Evolutionary conservation across 2,113 vertebrate species (phyloP), one percentile per base, ranked within the genome.

Genomic region (Proterorhinus semilunaris): DNA sequence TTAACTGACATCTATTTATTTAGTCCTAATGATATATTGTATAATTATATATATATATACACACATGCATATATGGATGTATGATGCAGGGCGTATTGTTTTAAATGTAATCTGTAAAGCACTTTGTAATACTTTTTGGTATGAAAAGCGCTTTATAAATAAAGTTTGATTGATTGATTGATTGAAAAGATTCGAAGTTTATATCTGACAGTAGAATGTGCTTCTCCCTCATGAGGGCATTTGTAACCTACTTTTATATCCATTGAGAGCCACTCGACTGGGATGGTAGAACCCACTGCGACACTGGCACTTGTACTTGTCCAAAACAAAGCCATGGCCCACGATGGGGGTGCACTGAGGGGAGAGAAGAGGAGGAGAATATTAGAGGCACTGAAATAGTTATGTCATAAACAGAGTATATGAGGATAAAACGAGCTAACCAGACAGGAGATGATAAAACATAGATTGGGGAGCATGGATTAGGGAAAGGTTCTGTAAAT

Each of bases 281-380:
- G 95, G 95, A 88, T 96, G 95, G 88, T 97, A 99, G 92, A 98
- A 99, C 86, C 97, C 98, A 82, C 88, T 90, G 84, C 94, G 95
- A 92, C 98, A 99, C 88, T 95, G 92, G 85, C 98, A 99, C 88
- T 93, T 95, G 91, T 99, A 99, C 86, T 96, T 95, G 93, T 98
- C 98, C 65, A 99, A 93, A 58, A 99, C 95, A 84, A 99, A 99
- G 86, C 98, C 97, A 47, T 95, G 94, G 75, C 98, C 98, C 70
- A 90, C 91, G 82, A 97, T 94, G 43, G 97, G 96, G 80, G 94
- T 92, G 88, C 98, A 99, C 98, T 99, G 87, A 61, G 55, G 59
- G 21, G 53, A 50, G 42, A 44, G 69, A 55, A 82, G 66, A 62
- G 6, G 54, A 16, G 83, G 21, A 6, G 11, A 45, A 76, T 5